Percentiles rank a stretch among this genome's conserved stretches.
Conservation (phyloP, 2,113 vertebrate genomes). For the Sinocyclocheilus rhinocerous region DNA sequence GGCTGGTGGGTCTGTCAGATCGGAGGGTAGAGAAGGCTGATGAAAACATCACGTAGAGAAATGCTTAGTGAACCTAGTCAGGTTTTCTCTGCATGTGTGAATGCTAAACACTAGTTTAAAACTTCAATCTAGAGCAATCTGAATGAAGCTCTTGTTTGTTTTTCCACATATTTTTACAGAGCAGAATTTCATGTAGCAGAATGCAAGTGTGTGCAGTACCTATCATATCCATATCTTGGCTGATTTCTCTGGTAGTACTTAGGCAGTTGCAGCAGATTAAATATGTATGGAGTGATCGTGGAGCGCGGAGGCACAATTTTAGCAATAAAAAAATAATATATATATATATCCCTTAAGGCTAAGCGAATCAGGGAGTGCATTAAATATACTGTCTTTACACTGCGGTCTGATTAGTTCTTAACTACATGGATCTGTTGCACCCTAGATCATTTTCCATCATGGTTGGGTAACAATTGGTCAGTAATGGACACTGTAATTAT, state of each 20-base stretch:
- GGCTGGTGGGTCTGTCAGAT: slow-evolving; percentile 49
- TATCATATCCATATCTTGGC: not conserved
- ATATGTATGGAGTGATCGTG: too few relatives aligned
- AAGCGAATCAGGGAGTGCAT: slow-evolving; percentile 46
- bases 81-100: not conserved
- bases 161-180: not conserved
- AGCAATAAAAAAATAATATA: not conserved
- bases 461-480: slow-evolving; percentile 45
- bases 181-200: too few relatives aligned
- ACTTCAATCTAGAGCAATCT: not conserved
- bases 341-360: not conserved
- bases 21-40: slow-evolving; percentile 44
- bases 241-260: slow-evolving; percentile 29
- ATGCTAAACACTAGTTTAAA: not conserved
- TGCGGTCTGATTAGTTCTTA: slow-evolving; percentile 33
- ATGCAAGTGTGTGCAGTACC: not conserved
- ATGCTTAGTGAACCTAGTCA: not conserved
- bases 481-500: slow-evolving; percentile 40
- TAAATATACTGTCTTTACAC: slow-evolving; percentile 21
- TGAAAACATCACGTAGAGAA: slow-evolving; percentile 54
- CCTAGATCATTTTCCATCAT: slow-evolving; percentile 25
- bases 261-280: not conserved
- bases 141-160: slow-evolving; percentile 7
- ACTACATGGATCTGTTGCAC: not conserved
- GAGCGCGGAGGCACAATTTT: not conserved